phyloP scores from a whole-genome alignment of 2,888 invertebrate genomes.

The Drosophila dives region DNA sequence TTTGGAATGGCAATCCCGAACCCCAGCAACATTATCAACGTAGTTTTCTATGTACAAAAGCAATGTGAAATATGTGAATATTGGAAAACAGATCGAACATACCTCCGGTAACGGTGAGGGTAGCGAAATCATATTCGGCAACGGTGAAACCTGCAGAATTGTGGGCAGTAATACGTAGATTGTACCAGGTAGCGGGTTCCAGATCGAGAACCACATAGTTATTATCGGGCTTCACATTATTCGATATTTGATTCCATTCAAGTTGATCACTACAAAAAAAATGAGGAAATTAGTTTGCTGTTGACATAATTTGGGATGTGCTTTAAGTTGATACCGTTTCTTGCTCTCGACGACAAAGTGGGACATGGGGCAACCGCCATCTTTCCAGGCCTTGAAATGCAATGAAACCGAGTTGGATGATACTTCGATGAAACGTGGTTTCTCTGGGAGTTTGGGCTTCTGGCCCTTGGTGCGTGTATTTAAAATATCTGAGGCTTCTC shows the following conservation, averaged over 20 bases:
- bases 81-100: conserved; percentile 85
- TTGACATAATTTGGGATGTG: fast-evolving
- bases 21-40: conserved; percentile 62
- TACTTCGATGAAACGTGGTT: conserved; percentile 95
- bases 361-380: conserved; percentile 97
- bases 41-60: conserved; percentile 84
- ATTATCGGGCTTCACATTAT: conserved; percentile 95
- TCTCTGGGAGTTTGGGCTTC: conserved; percentile 96
- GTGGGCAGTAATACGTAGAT: conserved; percentile 95
- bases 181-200: conserved; percentile 97
- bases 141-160: conserved; percentile 98
- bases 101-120: conserved; percentile 97
- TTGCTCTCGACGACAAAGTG: conserved; percentile 98
- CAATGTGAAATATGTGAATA: conserved; percentile 76
- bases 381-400: conserved; percentile 96
- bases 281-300: neutral
- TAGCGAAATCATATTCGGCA: conserved; percentile 97
- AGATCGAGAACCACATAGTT: conserved; percentile 96
- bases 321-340: conserved; percentile 89
- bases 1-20: neutral
- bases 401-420: conserved; percentile 97
- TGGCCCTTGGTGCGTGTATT: conserved; percentile 96
- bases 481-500: conserved; percentile 94
- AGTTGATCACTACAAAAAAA: conserved; percentile 88
- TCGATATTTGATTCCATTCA: conserved; percentile 97